Base-by-base conservation (phyloP, 2,797 vertebrate species). In the Alcedo atthis region DNA sequence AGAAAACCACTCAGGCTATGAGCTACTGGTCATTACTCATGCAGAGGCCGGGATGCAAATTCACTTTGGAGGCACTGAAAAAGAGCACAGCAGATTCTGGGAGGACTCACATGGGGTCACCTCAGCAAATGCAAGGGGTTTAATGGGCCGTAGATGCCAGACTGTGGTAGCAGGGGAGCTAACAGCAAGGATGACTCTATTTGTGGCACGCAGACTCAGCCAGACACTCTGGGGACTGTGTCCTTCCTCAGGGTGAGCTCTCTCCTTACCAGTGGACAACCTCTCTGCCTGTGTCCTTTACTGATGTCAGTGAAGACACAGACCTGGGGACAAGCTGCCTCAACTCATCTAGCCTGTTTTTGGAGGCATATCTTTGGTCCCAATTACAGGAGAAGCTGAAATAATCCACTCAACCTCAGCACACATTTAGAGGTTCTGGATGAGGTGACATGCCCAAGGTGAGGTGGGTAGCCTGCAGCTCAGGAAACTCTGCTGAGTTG, bases 1-100 rank as follows among this genome's bases (percentile, higher is more conserved):
- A 53, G 49, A 81, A 94, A 94, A 74, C 45, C 58, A 37, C 62
- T 81, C 89, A 71, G 70, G 58, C 85, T 70, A 30, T 53, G 55
- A 87, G 46, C 78, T 58, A 45, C 61, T 61, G 26, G 51, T 82
- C 90, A 58, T 74, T 67, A 28, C 64, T 62, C 45, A 58, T 68
- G 67, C 68, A 40, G 66, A 12, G 25, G 22, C 51, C 54, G 48
- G 54, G 78, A 70, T 46, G 66, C 70, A 92, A 94, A 95, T 92
- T 43, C 74, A 90, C 68, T 74, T n/a, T 1, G 6, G 55, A 82
- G 42, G 58, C 46, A 75, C 13, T 0, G 0, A 18, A 57, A 75
- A 64, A 51, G 42, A 92, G 61, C 63, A 16, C 0, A 0, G 58
- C 12, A 81, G 55, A 30, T 48, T 46, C 84, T 9, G 63, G 46